Conservation (phyloP, 2,113 vertebrate species). For the Enhydra lutris region DNA sequence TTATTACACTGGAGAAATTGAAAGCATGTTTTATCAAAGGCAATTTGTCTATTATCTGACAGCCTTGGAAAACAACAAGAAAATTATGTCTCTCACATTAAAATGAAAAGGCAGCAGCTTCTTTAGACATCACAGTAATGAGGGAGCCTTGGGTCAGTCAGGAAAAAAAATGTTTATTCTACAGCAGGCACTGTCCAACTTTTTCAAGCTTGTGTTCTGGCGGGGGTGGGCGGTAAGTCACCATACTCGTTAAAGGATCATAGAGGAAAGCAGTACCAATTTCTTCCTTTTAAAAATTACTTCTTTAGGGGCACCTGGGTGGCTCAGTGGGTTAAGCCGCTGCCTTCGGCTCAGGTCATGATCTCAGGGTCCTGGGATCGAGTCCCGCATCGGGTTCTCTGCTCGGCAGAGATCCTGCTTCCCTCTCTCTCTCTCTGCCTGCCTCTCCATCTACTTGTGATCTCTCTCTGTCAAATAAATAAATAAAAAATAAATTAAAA, state of each 20-base stretch:
- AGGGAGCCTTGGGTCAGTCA: slow-evolving; percentile 41
- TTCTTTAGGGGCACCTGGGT: too few relatives aligned
- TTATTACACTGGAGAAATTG: slow-evolving; percentile 68
- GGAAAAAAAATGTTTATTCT: slow-evolving; percentile 23
- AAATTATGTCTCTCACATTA: slow-evolving; percentile 40
- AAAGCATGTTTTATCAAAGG: slow-evolving; percentile 75
- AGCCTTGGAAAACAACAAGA: slow-evolving; percentile 45
- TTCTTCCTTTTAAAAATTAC: neutral
- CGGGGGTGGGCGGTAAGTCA: fast-evolving
- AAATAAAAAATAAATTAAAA: too few relatives aligned
- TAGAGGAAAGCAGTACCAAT: neutral
- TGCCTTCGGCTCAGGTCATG: too few relatives aligned
- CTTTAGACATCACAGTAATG: slow-evolving; percentile 57
- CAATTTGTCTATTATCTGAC: slow-evolving; percentile 74
- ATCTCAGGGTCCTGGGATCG: too few relatives aligned
- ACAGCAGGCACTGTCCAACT: neutral
- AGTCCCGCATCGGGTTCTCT: too few relatives aligned
- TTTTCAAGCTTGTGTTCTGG: neutral
- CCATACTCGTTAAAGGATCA: neutral
- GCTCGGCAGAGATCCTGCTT: too few relatives aligned
- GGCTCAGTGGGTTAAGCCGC: too few relatives aligned
- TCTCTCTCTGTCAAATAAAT: too few relatives aligned
- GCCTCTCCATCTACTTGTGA: too few relatives aligned
- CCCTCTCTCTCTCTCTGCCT: too few relatives aligned
- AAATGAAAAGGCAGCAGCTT: slow-evolving; percentile 57